These are phyloP conservation scores for Onchidella celtica DNA, from an alignment of 2,888 invertebrate species.

Conservation along the genomic window DNA sequence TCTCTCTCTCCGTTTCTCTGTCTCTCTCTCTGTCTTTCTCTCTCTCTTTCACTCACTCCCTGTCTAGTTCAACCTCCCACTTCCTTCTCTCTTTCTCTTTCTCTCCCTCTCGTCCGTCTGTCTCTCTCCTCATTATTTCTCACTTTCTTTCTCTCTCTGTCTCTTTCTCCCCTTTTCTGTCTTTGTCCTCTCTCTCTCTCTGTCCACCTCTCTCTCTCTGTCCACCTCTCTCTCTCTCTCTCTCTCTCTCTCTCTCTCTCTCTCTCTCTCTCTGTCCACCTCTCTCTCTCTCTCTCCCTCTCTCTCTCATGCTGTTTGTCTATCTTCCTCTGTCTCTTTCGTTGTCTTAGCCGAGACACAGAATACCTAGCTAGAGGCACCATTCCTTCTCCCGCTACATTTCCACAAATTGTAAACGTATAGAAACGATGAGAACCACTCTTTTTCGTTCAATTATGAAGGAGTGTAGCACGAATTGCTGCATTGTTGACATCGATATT, in stretches of 20 bases:
- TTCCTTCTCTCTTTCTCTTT: not conserved
- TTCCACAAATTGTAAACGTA: no score
- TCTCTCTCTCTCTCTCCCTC: constrained; percentile 1
- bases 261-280: not conserved
- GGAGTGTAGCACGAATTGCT: no score
- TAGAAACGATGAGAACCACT: no score
- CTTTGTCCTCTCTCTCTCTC: not conserved
- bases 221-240: not conserved
- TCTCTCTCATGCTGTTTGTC: no score
- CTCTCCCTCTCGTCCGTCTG: not conserved
- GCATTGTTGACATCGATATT: no score
- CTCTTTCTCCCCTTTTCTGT: not conserved
- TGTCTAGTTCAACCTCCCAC: not conserved
- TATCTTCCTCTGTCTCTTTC: not conserved
- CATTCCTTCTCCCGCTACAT: no score
- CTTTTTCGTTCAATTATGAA: no score
- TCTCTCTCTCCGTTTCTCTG: no score
- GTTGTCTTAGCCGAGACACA: no score
- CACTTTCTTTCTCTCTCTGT: not conserved
- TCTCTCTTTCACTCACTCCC: not conserved
- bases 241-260: not conserved
- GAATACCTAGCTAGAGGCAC: no score
- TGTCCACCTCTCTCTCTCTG: no score
- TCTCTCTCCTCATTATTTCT: not conserved
- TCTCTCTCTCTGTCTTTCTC: not conserved